Conservation (phyloP, 2,113 vertebrate genomes). For the Cyanocitta stelleri region DNA sequence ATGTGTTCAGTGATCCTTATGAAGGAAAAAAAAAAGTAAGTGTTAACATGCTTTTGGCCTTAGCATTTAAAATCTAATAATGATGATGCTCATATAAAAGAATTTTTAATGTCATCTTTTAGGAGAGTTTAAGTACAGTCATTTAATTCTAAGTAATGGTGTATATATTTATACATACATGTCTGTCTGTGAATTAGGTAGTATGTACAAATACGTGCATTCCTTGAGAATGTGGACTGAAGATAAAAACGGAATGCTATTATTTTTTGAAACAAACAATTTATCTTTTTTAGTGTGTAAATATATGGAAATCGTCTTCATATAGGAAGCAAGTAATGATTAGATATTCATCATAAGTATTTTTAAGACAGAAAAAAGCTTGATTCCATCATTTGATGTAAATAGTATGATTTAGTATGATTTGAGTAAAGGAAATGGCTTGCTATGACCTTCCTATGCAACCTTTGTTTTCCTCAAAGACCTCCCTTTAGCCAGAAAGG, state of each 20-base stretch:
- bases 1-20: neutral
- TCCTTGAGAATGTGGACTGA: neutral
- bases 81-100: neutral
- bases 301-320: neutral
- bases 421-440: neutral
- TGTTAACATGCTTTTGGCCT: neutral
- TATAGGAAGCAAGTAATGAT: neutral
- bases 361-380: neutral
- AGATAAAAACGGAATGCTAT: neutral
- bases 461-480: neutral
- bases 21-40: neutral
- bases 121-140: neutral
- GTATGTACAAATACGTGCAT: neutral
- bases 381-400: neutral
- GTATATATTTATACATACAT: neutral
- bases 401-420: neutral
- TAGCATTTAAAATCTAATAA: neutral
- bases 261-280: neutral
- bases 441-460: neutral
- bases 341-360: neutral
- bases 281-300: neutral
- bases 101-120: neutral
- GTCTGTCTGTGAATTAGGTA: neutral
- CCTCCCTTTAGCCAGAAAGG: neutral
- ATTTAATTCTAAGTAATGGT: neutral